Evolutionary conservation across 2,888 invertebrate genomes (phyloP), one percentile per base, ranked within the genome.

Genomic region (Diplolepis rosae): DNA sequence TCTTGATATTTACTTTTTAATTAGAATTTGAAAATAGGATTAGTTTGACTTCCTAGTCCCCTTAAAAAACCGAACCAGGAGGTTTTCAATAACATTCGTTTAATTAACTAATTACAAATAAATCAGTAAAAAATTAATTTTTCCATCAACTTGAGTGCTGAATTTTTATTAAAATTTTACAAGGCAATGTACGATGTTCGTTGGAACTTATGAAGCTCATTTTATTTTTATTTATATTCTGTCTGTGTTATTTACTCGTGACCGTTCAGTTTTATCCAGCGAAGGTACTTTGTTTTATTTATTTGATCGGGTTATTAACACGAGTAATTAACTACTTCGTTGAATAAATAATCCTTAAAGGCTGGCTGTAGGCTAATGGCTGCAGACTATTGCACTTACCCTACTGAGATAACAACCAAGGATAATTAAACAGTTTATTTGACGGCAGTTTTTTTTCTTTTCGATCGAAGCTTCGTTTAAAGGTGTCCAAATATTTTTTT

Each of bases 241-340:
- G 35, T 6, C 2, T 27, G n/a, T 9, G 24, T 35, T 39, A 61
- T 61, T 39, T 61, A 61, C 7, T 39, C 4, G 27, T 39, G 39
- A 61, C 4, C 61, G 39, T 61, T 42, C 7, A 22, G n/a, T 39
- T 24, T 61, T 61, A 61, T 61, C 61, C 61, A 27, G n/a, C 27
- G 4, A 6, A 15, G 39, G 39, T 61, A 61, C 39, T 42, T 61
- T 61, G 24, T 42, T 61, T 61, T 61, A 61, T 61, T 61, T 61
- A 61, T 35, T 61, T 39, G 39, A 61, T 61, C 39, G 61, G 24
- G 39, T 61, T 61, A 61, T 61, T 61, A 61, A 61, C 61, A 61
- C 39, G 24, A 61, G 61, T 61, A 61, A 61, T 61, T 61, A 61
- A 61, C 27, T 61, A 42, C 39, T 61, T 24, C 24, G 39, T n/a